phyloP scores from a whole-genome alignment of 1,140 invertebrate genomes.

The Pogonomyrmex californicus region DNA sequence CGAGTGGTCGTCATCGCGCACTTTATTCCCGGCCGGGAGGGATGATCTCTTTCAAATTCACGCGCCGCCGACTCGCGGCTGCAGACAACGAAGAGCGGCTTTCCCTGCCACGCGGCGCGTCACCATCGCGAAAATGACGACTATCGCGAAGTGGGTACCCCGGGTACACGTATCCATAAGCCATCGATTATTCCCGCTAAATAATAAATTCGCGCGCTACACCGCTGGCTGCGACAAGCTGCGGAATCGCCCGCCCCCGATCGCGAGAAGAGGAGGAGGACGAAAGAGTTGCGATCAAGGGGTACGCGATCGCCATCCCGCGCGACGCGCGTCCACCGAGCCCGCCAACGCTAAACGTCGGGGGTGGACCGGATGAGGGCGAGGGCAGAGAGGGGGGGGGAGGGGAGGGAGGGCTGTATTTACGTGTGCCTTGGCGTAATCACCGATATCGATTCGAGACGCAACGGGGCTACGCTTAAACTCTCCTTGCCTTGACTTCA shows the following conservation, averaged over 20 bases:
- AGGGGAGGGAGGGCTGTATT: background rate
- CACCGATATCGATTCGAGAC: slow-evolving; percentile 42
- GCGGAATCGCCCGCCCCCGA: background rate
- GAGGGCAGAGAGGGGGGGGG: background rate
- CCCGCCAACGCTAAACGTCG: background rate
- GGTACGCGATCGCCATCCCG: background rate
- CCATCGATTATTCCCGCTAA: slow-evolving; percentile 65
- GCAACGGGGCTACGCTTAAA: slow-evolving; percentile 6
- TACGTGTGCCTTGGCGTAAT: slow-evolving; percentile 1
- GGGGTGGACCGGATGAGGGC: background rate
- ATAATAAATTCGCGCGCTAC: slow-evolving; percentile 58
- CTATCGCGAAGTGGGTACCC: slow-evolving; percentile 1
- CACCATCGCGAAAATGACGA: slow-evolving; percentile 64
- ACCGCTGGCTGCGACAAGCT: background rate
- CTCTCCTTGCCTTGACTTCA: slow-evolving; percentile 39
- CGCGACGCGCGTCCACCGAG: slow-evolving; percentile 7
- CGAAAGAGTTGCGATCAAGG: slow-evolving; percentile 23
- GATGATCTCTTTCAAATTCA: background rate
- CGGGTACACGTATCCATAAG: slow-evolving; percentile 60
- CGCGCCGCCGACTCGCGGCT: background rate
- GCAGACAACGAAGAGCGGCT: background rate
- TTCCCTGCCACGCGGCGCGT: background rate
- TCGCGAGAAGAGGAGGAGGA: background rate
- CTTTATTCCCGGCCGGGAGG: background rate
- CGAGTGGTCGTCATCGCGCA: background rate